Evolutionary conservation across 2,797 vertebrate species (phyloP).

Genomic region (Eospalax fontanierii): DNA sequence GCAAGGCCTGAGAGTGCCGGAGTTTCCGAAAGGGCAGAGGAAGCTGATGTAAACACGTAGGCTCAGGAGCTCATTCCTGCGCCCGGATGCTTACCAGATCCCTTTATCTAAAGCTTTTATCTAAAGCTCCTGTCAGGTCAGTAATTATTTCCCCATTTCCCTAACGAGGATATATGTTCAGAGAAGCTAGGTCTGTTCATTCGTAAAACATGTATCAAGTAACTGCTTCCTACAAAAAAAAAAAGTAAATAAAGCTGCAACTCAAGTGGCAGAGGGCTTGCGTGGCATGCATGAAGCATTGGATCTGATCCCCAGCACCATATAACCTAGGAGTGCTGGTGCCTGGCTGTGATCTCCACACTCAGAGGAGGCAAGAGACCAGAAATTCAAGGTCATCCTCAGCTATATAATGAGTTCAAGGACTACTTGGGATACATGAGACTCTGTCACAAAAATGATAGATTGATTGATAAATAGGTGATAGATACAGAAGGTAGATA

Average conservation of each 20-base stretch:
- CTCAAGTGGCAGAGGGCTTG: background rate
- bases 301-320: background rate
- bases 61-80: background rate
- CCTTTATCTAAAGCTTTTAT: conserved; percentile 25
- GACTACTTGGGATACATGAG: background rate
- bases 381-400: background rate
- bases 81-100: background rate
- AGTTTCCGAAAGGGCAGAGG: conserved; percentile 34
- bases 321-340: background rate
- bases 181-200: conserved; percentile 13
- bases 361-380: background rate
- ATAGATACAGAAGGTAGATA: no score
- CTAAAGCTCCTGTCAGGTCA: background rate
- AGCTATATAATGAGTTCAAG: background rate
- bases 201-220: background rate
- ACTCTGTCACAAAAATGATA: background rate
- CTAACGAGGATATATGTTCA: conserved; percentile 17
- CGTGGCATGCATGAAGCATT: background rate
- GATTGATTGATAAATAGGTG: no score
- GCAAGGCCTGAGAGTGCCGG: background rate
- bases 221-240: background rate
- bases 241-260: background rate
- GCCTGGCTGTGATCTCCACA: background rate
- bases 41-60: background rate
- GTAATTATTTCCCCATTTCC: background rate